A percentile compares a stretch with the other conserved stretches of the same genome.
These are phyloP conservation scores for Drosophila navojoa DNA, from an alignment of 1,140 invertebrate genomes.

Conservation along the genomic window DNA sequence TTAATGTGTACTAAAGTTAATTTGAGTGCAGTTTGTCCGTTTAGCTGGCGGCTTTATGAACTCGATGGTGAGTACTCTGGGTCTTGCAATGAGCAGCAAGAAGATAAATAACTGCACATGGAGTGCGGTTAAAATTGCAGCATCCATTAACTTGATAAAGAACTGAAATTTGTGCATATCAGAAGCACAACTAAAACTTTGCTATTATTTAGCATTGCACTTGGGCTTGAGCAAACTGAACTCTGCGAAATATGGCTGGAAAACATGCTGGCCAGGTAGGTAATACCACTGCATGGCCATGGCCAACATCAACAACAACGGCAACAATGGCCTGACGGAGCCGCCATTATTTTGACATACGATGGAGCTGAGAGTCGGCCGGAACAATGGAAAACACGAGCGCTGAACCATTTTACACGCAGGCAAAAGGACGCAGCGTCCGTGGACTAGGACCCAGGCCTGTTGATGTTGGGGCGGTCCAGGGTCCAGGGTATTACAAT, in stretches of 20 bases:
- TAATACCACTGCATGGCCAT: slow-evolving; percentile 32
- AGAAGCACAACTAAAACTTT: slow-evolving; percentile 3
- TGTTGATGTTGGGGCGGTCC: slow-evolving; percentile 14
- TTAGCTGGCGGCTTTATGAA: too few relatives aligned
- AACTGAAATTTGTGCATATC: slow-evolving; percentile 15
- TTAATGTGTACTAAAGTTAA: too few relatives aligned
- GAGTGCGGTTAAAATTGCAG: slow-evolving; percentile 2
- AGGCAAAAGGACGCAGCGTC: too few relatives aligned
- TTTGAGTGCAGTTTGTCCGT: not conserved
- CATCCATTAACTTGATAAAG: slow-evolving; percentile 25
- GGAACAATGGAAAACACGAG: slow-evolving; percentile 61
- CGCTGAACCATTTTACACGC: not conserved
- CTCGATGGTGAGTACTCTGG: too few relatives aligned
- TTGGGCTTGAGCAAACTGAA: slow-evolving; percentile 16
- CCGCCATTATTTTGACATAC: slow-evolving; percentile 78
- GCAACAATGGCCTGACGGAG: slow-evolving; percentile 59
- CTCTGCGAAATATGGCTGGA: slow-evolving; percentile 22
- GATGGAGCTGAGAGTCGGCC: slow-evolving; percentile 49
- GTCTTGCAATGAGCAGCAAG: not conserved
- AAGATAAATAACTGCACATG: not conserved
- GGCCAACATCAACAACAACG: slow-evolving; percentile 24
- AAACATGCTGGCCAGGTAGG: slow-evolving; percentile 31
- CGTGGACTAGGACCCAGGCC: slow-evolving; percentile 6
- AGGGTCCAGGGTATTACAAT: slow-evolving; percentile 60
- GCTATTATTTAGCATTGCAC: slow-evolving; percentile 31